These are phyloP conservation scores for Aphidius colemani DNA, from an alignment of 2,888 invertebrate species.

Conservation along the genomic window DNA sequence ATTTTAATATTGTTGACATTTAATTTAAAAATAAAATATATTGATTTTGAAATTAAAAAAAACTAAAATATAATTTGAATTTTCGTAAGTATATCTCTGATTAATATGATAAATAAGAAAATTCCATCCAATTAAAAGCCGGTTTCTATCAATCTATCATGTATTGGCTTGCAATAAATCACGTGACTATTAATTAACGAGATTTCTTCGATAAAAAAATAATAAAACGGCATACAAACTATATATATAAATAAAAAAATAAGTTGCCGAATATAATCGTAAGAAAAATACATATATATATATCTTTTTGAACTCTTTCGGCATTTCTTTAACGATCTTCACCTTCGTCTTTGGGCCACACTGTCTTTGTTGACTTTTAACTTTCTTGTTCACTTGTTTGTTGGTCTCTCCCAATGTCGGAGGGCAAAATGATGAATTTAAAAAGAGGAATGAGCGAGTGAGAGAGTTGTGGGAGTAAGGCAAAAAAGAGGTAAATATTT, in stretches of 20 bases:
- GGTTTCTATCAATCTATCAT: constrained; percentile 17
- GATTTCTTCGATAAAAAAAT: constrained; percentile 6
- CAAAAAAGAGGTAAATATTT: constrained; percentile 10
- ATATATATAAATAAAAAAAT: background rate
- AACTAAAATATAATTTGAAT: background rate
- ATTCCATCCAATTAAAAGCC: constrained; percentile 11
- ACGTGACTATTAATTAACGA: constrained; percentile 23
- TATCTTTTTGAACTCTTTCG: constrained; percentile 9
- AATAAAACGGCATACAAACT: background rate
- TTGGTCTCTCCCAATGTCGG: background rate
- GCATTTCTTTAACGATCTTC: constrained; percentile 14
- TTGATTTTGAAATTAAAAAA: too few species aligned
- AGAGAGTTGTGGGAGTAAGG: constrained; percentile 6
- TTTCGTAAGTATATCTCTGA: background rate
- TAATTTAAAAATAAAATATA: too few species aligned
- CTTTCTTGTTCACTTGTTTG: constrained; percentile 11
- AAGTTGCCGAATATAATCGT: background rate
- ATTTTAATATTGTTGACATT: too few species aligned
- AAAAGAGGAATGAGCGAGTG: too few species aligned
- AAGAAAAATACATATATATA: constrained; percentile 9
- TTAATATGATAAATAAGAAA: background rate
- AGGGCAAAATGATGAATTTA: too few species aligned
- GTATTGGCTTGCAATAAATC: constrained; percentile 18
- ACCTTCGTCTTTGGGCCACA: background rate
- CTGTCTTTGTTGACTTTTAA: constrained; percentile 3